Evolutionary conservation across 64 coral and sea anemone genomes (phyloP).

Genomic region (Cladopsammia gracilis): DNA sequence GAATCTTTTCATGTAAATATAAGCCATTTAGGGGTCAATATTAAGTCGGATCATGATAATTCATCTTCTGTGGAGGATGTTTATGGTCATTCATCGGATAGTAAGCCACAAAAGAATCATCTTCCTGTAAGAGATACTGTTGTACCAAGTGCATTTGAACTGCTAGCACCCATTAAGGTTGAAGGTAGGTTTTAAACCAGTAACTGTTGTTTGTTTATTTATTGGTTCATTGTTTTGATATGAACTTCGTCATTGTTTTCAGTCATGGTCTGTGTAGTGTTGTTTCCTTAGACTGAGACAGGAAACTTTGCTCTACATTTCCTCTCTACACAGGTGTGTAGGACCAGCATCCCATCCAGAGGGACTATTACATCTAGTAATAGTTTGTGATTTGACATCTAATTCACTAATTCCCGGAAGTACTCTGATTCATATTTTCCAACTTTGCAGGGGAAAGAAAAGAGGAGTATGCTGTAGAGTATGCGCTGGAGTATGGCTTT

Average conservation of each 20-base stretch:
- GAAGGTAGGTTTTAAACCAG: constrained; percentile 28
- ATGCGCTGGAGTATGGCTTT: constrained; percentile 96
- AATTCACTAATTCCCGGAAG: no score
- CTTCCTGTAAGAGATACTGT: constrained; percentile 80
- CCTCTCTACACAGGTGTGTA: no score
- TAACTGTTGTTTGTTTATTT: background rate
- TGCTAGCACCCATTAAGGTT: constrained; percentile 64
- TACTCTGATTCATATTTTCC: background rate
- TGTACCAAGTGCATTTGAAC: constrained; percentile 83
- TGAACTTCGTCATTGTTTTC: no score
- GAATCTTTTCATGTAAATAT: constrained; percentile 30
- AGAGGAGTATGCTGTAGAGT: constrained; percentile 97
- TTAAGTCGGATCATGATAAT: constrained; percentile 26
- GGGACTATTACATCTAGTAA: no score
- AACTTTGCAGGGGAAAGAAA: constrained; percentile 51
- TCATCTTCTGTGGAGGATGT: constrained; percentile 64
- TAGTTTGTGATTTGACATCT: no score
- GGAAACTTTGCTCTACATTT: no score
- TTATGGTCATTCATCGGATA: constrained; percentile 61
- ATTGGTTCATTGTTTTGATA: background rate
- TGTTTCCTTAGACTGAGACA: no score
- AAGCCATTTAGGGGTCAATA: constrained; percentile 8
- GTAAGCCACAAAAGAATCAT: constrained; percentile 73
- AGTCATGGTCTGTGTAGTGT: no score
- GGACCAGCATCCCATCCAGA: no score